A percentile compares a stretch with the other conserved stretches of the same genome.
Evolutionary conservation across 2,888 invertebrate genomes (phyloP).

Genomic region (Palloptera scutellata): DNA sequence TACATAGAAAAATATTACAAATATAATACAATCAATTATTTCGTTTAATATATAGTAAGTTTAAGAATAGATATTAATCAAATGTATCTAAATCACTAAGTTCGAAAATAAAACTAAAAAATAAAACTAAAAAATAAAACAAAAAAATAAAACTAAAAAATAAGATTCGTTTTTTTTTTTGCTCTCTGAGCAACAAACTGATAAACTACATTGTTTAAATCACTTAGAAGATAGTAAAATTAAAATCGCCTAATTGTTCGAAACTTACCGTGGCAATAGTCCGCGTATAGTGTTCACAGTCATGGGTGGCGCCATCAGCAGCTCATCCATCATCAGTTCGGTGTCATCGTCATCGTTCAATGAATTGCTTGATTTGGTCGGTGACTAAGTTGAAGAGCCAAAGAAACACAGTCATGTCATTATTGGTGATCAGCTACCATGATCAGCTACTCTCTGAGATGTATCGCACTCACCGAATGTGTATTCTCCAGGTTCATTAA

Average conservation of each 20-base stretch:
- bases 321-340: constrained; percentile 83
- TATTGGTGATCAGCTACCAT: background rate
- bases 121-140: background rate
- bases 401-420: constrained; percentile 23
- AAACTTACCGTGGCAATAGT: constrained; percentile 71
- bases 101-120: background rate
- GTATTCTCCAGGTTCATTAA: constrained; percentile 74
- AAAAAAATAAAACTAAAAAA: background rate
- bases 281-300: constrained; percentile 77
- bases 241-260: too few species aligned
- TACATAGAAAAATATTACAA: constrained; percentile 25
- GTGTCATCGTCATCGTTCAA: constrained; percentile 79
- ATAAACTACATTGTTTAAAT: too few species aligned
- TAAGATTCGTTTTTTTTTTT: too few species aligned
- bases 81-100: background rate
- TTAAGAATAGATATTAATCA: background rate
- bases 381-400: constrained; percentile 66
- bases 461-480: constrained; percentile 67
- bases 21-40: constrained; percentile 12
- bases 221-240: too few species aligned
- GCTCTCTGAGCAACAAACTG: too few species aligned
- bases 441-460: background rate
- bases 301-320: constrained; percentile 79
- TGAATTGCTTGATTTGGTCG: constrained; percentile 71
- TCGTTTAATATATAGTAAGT: background rate